These are phyloP conservation scores for Glaucidium brasilianum DNA, from an alignment of 2,113 vertebrate species.

Conservation along the genomic window DNA sequence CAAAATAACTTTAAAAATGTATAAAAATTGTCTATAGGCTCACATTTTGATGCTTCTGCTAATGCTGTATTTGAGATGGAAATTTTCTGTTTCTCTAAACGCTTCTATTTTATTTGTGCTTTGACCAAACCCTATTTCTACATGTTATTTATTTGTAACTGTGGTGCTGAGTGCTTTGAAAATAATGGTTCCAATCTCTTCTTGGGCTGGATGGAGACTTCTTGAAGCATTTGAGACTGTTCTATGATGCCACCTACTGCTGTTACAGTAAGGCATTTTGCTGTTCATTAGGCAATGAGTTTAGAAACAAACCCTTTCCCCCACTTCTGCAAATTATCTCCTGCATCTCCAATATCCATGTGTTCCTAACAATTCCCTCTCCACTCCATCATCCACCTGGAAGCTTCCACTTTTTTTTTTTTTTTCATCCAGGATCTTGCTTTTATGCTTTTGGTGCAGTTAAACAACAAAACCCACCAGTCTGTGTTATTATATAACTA, in stretches of 20 bases:
- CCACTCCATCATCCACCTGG: neutral
- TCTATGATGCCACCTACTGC: rapidly evolving
- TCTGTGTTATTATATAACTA: rapidly evolving
- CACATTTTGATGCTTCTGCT: neutral
- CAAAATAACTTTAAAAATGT: neutral
- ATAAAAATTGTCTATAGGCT: neutral
- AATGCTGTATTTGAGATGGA: neutral
- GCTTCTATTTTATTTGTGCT: neutral
- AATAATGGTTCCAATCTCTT: neutral
- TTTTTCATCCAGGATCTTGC: neutral
- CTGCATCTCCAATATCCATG: rapidly evolving
- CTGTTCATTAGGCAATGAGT: neutral
- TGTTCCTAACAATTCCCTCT: neutral
- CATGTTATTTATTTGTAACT: neutral
- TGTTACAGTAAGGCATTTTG: neutral
- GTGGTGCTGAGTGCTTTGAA: neutral
- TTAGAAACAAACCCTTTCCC: neutral
- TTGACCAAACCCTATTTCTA: neutral
- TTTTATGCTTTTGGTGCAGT: neutral
- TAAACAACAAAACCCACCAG: neutral
- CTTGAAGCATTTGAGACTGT: neutral
- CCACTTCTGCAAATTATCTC: neutral
- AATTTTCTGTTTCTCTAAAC: neutral
- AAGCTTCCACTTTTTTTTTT: neutral
- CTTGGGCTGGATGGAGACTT: neutral